Evolutionary conservation across 2,113 vertebrate genomes (phyloP), one percentile per base, ranked within the genome.

Genomic region (Pungitius pungitius): DNA sequence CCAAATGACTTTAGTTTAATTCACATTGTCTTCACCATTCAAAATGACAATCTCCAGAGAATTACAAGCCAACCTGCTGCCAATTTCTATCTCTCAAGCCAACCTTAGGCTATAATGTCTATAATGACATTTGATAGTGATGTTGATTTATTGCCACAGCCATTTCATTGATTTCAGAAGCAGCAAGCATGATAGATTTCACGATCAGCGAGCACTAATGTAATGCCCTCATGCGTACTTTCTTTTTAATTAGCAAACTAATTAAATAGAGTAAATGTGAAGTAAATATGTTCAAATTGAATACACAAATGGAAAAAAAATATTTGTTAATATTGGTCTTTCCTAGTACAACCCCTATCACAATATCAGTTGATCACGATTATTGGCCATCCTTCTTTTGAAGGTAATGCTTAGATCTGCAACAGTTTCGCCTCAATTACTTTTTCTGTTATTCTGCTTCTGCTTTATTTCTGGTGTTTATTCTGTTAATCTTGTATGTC

Each of bases 1-100:
- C 24, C 35, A 73, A 82, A 80, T 74, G 56, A 57, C 12, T 87
- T 85, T 72, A 72, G 37, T 78, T 80, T 84, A 83, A 90, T 90
- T 85, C 81, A 78, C 66, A 77, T 33, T 68, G 72, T 79, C n/a
- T n/a, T n/a, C n/a, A n/a, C n/a, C 80, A 78, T 66, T 89, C 83
- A 78, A 70, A 83, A 83, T 58, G 45, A 65, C 43, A 73, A 75
- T 85, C 80, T 85, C 37, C 17, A 73, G 74, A 69, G 68, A 78
- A 80, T 78, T 63, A 77, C 37, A 69, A 57, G 64, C 76, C 79
- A 71, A 78, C 72, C 22, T 60, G 69, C 66, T 47, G 33, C 10
- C 26, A 71, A 85, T 87, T 49, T 80, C 81, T 81, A 82, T 87
- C 77, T 84, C 22, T 62, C 24, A 22, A 83, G 58, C 67, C 78